Conservation (phyloP, 1,140 invertebrate genomes). For the Pseudomyrmex pallidus region DNA sequence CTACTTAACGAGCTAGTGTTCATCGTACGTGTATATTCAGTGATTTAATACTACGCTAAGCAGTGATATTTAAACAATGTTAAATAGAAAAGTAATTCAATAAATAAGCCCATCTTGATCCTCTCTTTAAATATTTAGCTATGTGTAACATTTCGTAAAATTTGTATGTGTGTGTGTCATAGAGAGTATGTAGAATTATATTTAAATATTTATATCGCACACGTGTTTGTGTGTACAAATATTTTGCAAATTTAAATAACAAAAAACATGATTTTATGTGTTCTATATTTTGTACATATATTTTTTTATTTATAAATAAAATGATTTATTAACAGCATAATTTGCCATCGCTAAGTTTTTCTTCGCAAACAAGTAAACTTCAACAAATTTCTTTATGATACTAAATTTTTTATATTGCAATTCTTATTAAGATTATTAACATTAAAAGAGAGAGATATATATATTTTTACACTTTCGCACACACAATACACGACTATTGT, state of each 20-base stretch:
- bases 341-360: too few species aligned
- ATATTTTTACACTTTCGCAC: slow-evolving; percentile 2
- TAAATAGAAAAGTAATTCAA: slow-evolving; percentile 51
- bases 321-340: too few species aligned
- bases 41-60: slow-evolving; percentile 48
- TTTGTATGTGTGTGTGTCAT: slow-evolving; percentile 15
- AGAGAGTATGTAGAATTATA: too few species aligned
- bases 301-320: too few species aligned
- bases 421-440: not conserved
- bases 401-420: not conserved
- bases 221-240: not conserved
- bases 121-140: slow-evolving; percentile 24
- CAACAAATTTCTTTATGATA: too few species aligned
- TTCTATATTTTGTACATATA: not conserved
- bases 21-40: slow-evolving; percentile 27
- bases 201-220: slow-evolving; percentile 27
- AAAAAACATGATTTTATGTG: not conserved
- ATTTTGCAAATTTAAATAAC: not conserved
- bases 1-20: slow-evolving; percentile 38
- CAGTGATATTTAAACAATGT: slow-evolving; percentile 50
- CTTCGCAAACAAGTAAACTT: too few species aligned
- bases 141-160: slow-evolving; percentile 22
- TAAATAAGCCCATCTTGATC: slow-evolving; percentile 44
- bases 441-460: too few species aligned
- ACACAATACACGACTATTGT: slow-evolving; percentile 24